Base-by-base conservation (phyloP, 2,888 invertebrate genomes). In the Pecten maximus region DNA sequence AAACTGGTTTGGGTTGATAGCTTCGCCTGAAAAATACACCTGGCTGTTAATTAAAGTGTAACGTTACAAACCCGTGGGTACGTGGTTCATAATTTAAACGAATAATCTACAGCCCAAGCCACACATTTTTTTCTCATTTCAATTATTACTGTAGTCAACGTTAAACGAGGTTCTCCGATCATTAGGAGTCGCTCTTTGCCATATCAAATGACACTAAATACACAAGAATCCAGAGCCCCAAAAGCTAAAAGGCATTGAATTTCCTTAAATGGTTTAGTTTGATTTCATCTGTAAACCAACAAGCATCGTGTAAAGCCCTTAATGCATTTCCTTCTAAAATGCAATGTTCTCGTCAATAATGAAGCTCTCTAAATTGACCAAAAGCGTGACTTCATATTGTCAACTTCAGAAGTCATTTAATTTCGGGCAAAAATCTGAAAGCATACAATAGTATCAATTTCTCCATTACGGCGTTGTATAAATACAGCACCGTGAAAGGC, bases 41-140 rank as follows among this genome's bases (percentile, higher is more conserved):
- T 91, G 91, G 88, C 88, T 88, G 74, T 48, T 91, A 91, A 91
- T 91, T 91, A 91, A 60, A 88, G 89, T 91, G 60, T 91, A 35
- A 40, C 40, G 44, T 91, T 87, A 91, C 91, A 89, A 60, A 89
- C 89, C 87, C 60, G 54, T 48, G 88, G 87, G 88, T 91, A 89
- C 88, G 89, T 54, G 88, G 87, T 88, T 54, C 54, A 44, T 89
- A 89, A 91, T 91, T 91, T 89, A 89, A 44, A 89, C 74, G 88
- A 91, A 40, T 60, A 40, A 74, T 91, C 35, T 91, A 44, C 87
- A 50, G 87, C 88, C 74, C 88, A 74, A 88, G 89, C 89, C 91
- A 89, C 89, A 89, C 91, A 89, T 44, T 91, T 91, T 91, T 91
- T 89, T 50, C 87, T 87, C 91, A 91, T 91, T 91, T 91, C 89